Evolutionary conservation across 1,140 invertebrate species (phyloP).

Genomic region (Penaeus japonicus): DNA sequence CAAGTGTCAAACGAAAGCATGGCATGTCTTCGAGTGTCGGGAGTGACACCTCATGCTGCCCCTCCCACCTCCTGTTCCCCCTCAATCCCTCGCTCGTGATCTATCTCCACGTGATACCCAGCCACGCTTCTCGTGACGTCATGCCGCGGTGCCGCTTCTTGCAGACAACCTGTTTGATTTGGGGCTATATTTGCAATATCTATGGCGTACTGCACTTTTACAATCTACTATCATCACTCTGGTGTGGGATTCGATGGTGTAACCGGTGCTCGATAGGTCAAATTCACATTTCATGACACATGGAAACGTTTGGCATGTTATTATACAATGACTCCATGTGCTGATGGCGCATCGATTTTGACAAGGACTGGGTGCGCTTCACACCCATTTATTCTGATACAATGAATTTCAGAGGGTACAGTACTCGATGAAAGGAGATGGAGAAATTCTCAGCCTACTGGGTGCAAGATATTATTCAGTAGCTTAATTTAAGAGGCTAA

Average conservation of each 20-base stretch:
- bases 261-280: too few relatives aligned
- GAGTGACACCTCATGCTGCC: too few relatives aligned
- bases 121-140: constrained; percentile 52
- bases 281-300: not conserved
- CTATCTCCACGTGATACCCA: constrained; percentile 47
- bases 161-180: constrained; percentile 52
- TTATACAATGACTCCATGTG: constrained; percentile 51
- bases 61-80: not conserved
- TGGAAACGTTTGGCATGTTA: constrained; percentile 51
- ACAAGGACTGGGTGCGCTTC: constrained; percentile 23
- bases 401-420: too few relatives aligned
- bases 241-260: too few relatives aligned
- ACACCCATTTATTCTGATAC: too few relatives aligned
- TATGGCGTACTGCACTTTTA: not conserved
- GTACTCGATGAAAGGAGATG: too few relatives aligned
- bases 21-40: too few relatives aligned
- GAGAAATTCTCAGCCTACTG: too few relatives aligned
- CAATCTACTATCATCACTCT: too few relatives aligned
- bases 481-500: not conserved
- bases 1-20: too few relatives aligned
- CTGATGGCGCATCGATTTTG: constrained; percentile 51
- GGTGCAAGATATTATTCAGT: too few relatives aligned
- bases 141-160: constrained; percentile 36
- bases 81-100: constrained; percentile 32
- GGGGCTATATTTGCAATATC: not conserved